A percentile compares a stretch with the other conserved stretches of the same genome.
These are phyloP conservation scores for Sinodicranocentrus sp. DNA, from an alignment of 2,888 invertebrate species.

Conservation along the genomic window DNA sequence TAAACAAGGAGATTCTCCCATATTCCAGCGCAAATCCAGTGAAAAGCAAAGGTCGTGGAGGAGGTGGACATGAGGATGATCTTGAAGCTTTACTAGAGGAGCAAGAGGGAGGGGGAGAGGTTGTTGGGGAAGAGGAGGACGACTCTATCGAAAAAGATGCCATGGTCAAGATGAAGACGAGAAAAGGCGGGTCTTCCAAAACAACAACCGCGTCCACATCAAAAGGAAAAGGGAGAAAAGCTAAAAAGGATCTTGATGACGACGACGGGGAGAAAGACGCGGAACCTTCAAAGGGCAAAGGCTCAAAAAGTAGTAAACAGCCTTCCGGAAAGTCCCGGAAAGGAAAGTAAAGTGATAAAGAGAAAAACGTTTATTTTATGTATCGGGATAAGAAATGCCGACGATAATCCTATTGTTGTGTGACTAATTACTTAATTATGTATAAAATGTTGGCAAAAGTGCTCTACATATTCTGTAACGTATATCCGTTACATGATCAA, in stretches of 20 bases:
- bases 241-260: not conserved
- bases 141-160: conserved; percentile 85
- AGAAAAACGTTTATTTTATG: no score
- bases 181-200: conserved; percentile 46
- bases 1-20: conserved; percentile 91
- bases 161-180: conserved; percentile 85
- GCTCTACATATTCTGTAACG: no score
- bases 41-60: conserved; percentile 82
- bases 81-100: conserved; percentile 78
- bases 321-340: conserved; percentile 10
- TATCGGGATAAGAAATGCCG: no score
- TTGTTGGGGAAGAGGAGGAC: conserved; percentile 77
- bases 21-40: conserved; percentile 86
- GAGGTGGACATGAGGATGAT: conserved; percentile 79
- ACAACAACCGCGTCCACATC: conserved; percentile 10
- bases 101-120: conserved; percentile 77
- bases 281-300: not conserved
- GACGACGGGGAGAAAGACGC: not conserved
- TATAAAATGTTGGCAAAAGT: no score
- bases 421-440: no score
- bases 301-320: not conserved
- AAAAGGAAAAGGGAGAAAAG: not conserved
- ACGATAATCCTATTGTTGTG: no score
- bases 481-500: no score
- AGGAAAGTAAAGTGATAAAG: conserved; percentile 1